Conservation (phyloP, 2,113 vertebrate genomes). For the Sminthopsis crassicaudata region DNA sequence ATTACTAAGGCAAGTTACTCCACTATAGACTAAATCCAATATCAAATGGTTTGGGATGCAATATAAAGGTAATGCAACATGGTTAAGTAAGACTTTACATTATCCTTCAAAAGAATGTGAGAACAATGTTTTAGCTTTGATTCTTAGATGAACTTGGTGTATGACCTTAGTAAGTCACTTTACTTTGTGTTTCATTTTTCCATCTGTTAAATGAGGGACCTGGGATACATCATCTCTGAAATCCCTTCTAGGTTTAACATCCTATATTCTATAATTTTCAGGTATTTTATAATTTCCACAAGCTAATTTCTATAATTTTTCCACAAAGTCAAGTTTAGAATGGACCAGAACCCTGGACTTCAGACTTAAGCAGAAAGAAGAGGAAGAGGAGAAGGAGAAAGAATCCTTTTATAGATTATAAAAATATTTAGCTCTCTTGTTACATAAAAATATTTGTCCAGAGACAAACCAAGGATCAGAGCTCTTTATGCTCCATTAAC, state of each 20-base stretch:
- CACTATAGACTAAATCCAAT: neutral
- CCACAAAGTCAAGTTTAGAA: neutral
- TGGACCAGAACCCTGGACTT: neutral
- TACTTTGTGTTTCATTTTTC: neutral
- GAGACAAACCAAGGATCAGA: conserved; percentile 5
- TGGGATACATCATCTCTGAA: neutral
- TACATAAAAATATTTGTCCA: neutral
- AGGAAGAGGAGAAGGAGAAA: neutral
- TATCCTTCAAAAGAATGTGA: neutral
- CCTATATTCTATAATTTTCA: neutral
- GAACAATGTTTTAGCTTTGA: neutral
- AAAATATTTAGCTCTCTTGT: neutral
- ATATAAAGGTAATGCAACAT: neutral
- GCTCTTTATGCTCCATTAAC: neutral
- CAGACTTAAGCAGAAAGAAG: neutral
- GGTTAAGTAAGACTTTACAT: neutral
- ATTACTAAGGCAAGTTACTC: neutral
- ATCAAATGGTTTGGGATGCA: neutral
- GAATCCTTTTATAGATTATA: neutral
- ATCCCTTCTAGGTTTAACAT: neutral
- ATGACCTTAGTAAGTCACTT: neutral
- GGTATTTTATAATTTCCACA: neutral
- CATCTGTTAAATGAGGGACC: neutral
- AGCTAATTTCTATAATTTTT: neutral
- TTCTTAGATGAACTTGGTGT: neutral